Percentiles rank a stretch among this genome's conserved stretches.
Evolutionary conservation across 1,140 invertebrate species (phyloP).

Genomic region (Lutraria rhynchaena): DNA sequence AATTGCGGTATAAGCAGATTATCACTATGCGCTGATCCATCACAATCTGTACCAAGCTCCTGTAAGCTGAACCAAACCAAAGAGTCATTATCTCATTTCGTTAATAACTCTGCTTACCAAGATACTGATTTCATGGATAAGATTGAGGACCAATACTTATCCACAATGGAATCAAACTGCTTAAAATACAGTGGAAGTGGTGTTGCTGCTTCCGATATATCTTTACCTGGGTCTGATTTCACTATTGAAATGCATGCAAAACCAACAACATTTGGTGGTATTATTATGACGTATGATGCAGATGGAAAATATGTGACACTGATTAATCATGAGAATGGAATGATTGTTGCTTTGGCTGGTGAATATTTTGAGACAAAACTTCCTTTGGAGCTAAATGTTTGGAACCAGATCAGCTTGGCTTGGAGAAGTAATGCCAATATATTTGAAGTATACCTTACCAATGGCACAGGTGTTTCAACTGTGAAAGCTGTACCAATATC

Average conservation of each 20-base stretch:
- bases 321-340: conserved; percentile 27
- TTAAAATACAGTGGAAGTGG: conserved; percentile 35
- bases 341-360: conserved; percentile 28
- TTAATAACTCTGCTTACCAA: conserved; percentile 16
- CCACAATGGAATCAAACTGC: conserved; percentile 49
- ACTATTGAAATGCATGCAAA: conserved; percentile 53
- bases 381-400: conserved; percentile 49
- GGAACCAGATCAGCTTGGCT: conserved; percentile 63
- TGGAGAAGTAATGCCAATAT: conserved; percentile 54
- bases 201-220: neutral
- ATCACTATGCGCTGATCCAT: conserved; percentile 18
- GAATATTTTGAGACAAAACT: conserved; percentile 51
- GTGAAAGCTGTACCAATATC: conserved; percentile 57
- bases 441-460: conserved; percentile 61
- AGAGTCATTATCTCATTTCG: conserved; percentile 10
- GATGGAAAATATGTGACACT: conserved; percentile 36
- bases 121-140: conserved; percentile 34
- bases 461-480: conserved; percentile 40
- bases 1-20: conserved; percentile 29
- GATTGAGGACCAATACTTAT: conserved; percentile 37
- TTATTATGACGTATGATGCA: conserved; percentile 39
- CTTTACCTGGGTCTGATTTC: conserved; percentile 29
- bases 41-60: conserved; percentile 8
- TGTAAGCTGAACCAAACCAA: conserved; percentile 35
- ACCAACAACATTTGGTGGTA: conserved; percentile 23